Percentiles rank a stretch among this genome's conserved stretches.
These are phyloP conservation scores for Gymnothorax reevesii DNA, from an alignment of 2,797 vertebrate genomes.

Conservation along the genomic window DNA sequence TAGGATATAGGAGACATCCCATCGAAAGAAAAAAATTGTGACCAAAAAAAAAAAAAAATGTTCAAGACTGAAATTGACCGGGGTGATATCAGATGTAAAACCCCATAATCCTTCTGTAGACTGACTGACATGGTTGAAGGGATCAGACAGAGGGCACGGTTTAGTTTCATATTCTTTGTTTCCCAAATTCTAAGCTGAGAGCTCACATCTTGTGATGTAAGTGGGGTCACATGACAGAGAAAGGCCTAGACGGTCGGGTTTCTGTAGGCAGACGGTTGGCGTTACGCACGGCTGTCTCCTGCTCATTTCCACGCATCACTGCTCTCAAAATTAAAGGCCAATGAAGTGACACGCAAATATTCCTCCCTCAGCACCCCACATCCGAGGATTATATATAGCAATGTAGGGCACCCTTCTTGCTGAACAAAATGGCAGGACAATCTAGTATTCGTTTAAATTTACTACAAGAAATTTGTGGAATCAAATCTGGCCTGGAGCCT, in stretches of 20 bases:
- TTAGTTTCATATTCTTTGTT: slow-evolving; percentile 70
- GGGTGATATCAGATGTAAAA: slow-evolving; percentile 59
- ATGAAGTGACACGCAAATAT: slow-evolving; percentile 36
- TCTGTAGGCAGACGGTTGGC: slow-evolving; percentile 42
- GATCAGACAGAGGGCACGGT: slow-evolving; percentile 57
- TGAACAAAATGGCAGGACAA: too few relatives aligned
- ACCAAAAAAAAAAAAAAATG: slow-evolving; percentile 25
- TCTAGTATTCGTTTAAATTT: too few relatives aligned
- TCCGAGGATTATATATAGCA: slow-evolving; percentile 21
- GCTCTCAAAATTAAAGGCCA: slow-evolving; percentile 54
- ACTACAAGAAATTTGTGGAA: too few relatives aligned
- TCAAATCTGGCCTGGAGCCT: too few relatives aligned
- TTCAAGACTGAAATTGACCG: slow-evolving; percentile 50
- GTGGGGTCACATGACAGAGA: slow-evolving; percentile 34
- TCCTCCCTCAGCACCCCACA: slow-evolving; percentile 32
- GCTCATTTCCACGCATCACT: slow-evolving; percentile 28
- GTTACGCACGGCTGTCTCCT: slow-evolving; percentile 25
- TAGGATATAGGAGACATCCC: slow-evolving; percentile 35
- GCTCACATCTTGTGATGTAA: slow-evolving; percentile 47
- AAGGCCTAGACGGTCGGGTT: slow-evolving; percentile 54
- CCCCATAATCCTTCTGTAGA: slow-evolving; percentile 52
- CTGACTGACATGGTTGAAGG: slow-evolving; percentile 51
- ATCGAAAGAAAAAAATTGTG: slow-evolving; percentile 28
- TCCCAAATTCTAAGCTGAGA: slow-evolving; percentile 58
- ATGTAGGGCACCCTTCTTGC: not conserved